Evolutionary conservation across 2,113 vertebrate genomes (phyloP), one percentile per base, ranked within the genome.

Genomic region (Hymenochirus boettgeri): DNA sequence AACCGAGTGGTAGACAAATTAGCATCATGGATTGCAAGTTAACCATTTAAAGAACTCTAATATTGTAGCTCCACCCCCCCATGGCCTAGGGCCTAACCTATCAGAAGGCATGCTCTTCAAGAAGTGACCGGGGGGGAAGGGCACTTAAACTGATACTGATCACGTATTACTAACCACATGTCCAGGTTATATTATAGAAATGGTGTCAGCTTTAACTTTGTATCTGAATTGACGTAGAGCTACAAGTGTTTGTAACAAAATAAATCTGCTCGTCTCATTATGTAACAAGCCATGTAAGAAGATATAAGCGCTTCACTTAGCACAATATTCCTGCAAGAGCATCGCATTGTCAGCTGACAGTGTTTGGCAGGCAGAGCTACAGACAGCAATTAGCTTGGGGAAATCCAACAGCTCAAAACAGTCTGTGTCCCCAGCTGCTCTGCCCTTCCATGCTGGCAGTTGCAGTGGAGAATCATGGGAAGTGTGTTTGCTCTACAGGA

Each of bases 341-440:
- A 21, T 12, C 22, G 24, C 25, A 39, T n/a, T 8, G 15, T 35
- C 63, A 57, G 42, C 63, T 65, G 63, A 57, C 22, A 18, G 4
- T n/a, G 24, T 13, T 57, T 66, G 63, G 63, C 63, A 66, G 63
- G 33, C 45, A 12, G 63, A 12, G 54, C 18, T 12, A 3, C 55
- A 25, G 45, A 51, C 63, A 65, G 37, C 45, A 58, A 66, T 58
- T 50, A 58, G 45, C 21, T 57, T 54, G 27, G 18, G 35, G 19
- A 22, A 25, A 17, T 9, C 17, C 29, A 21, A 31, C 10, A 31
- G 46, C 39, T 13, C 10, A 25, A 5, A 42, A 15, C 45, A 4
- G 56, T 37, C 45, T 51, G 45, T 25, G 29, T 17, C 23, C 27
- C 6, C 63, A 66, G 63, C 63, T 58, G 54, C 27, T 51, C 21